Percentiles rank a stretch among this genome's conserved stretches.
Evolutionary conservation across 2,797 vertebrate species (phyloP).

Genomic region (Geotrypetes seraphini): DNA sequence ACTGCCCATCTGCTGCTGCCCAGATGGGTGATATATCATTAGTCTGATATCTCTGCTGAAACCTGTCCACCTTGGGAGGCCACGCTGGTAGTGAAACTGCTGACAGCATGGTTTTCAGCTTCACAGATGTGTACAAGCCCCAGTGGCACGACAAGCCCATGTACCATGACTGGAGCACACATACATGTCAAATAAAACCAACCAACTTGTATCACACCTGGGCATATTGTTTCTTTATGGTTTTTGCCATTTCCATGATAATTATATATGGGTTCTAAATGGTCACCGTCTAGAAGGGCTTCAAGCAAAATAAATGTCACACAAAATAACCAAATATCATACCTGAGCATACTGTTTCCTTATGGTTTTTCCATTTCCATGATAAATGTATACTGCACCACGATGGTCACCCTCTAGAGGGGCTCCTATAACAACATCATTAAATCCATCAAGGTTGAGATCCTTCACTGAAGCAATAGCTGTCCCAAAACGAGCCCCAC

Average conservation of each 20-base stretch:
- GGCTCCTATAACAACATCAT: conserved; percentile 84
- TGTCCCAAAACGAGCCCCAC: conserved; percentile 84
- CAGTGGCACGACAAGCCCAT: no score
- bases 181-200: no score
- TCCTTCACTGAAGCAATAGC: conserved; percentile 82
- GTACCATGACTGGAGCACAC: no score
- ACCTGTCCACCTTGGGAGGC: no score
- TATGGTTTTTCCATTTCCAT: conserved; percentile 64
- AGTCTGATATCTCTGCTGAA: no score
- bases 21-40: no score
- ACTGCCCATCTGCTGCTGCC: no score
- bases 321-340: no score
- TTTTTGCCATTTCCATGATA: conserved; percentile 72
- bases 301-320: no score
- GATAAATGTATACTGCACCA: conserved; percentile 89
- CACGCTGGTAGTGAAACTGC: no score
- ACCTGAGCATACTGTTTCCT: conserved; percentile 80
- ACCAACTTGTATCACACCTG: conserved; percentile 72
- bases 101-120: no score
- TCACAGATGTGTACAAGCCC: no score
- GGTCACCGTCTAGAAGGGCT: conserved; percentile 77
- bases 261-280: conserved; percentile 90
- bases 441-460: conserved; percentile 84
- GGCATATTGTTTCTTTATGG: conserved; percentile 68
- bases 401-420: conserved; percentile 87